Conservation (phyloP, 2,888 invertebrate species). For the Ophion ellenae region DNA sequence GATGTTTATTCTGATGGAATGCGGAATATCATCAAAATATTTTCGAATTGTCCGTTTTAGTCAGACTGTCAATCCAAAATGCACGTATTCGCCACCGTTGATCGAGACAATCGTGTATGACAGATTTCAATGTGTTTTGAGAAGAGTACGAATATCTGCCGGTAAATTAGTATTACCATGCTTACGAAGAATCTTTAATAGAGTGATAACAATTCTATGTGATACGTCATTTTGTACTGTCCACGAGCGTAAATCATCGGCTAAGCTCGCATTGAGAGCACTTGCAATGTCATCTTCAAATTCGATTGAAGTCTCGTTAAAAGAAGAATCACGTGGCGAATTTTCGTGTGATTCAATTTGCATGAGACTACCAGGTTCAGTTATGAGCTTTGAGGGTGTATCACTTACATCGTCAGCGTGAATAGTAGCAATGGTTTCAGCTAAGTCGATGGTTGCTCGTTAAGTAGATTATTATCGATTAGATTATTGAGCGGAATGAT, state of each 20-base stretch:
- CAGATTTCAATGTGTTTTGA: constrained; percentile 60
- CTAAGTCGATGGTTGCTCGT: constrained; percentile 18
- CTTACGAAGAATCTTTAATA: constrained; percentile 46
- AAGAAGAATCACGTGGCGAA: constrained; percentile 17
- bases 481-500: not conserved
- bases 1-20: constrained; percentile 55
- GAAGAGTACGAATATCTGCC: constrained; percentile 50
- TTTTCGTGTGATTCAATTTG: constrained; percentile 22
- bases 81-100: constrained; percentile 52
- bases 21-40: constrained; percentile 49
- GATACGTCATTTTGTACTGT: constrained; percentile 26
- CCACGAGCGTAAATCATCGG: constrained; percentile 40
- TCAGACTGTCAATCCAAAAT: constrained; percentile 57
- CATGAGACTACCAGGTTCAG: constrained; percentile 15
- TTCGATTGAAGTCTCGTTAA: constrained; percentile 23
- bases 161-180: constrained; percentile 39
- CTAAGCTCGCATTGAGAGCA: constrained; percentile 24
- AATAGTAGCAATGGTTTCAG: constrained; percentile 18
- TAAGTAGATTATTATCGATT: constrained; percentile 18
- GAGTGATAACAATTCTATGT: constrained; percentile 8
- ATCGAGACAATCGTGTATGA: constrained; percentile 27
- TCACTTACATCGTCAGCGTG: constrained; percentile 11
- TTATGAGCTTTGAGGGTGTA: constrained; percentile 9
- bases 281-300: constrained; percentile 21
- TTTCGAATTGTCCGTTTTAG: constrained; percentile 49